Evolutionary conservation across 2,797 vertebrate species (phyloP), one percentile per base, ranked within the genome.

Genomic region (Myiothlypis coronata): DNA sequence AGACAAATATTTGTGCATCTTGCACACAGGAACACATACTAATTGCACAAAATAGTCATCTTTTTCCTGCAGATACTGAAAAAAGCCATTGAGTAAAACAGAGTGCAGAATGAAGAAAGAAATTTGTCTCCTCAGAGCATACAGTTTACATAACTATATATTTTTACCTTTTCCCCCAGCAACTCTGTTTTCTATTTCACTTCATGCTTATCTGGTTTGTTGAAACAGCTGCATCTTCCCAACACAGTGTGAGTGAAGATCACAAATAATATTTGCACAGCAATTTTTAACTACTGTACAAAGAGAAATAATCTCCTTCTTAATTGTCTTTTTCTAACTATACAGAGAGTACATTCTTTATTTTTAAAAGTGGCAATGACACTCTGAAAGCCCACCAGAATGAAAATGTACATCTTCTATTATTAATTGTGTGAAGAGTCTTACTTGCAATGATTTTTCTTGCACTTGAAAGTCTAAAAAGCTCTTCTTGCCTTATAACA

Each of bases 261-360:
- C 71, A 89, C 82, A 94, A 95, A 96, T 93, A 97, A 94, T 96
- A 95, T 97, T 96, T 97, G 68, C 68, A 87, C 59, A 82, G 78
- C 61, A 93, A 96, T 94, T 95, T 96, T 93, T 95, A 96, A 91
- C 84, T 94, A 94, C 92, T 93, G 82, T 82, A 55, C 37, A 93
- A 96, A 96, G 63, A 93, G 72, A 90, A 89, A 94, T 64, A 89
- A 94, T 92, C 46, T 77, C 37, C 56, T 27, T 68, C 65, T 68
- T 94, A 94, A 95, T 93, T 95, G 77, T 35, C 68, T 72, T 90
- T 94, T 94, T 79, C 83, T 89, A 85, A 52, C 87, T 80, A 59
- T 74, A 70, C 0, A 1, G 65, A 74, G 21, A 69, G 46, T 50
- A 43, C 16, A 41, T 84, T 93, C 64, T 81, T 95, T 88, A 60